These are phyloP conservation scores for Philereme transversata DNA, from an alignment of 2,888 invertebrate species.

Conservation along the genomic window DNA sequence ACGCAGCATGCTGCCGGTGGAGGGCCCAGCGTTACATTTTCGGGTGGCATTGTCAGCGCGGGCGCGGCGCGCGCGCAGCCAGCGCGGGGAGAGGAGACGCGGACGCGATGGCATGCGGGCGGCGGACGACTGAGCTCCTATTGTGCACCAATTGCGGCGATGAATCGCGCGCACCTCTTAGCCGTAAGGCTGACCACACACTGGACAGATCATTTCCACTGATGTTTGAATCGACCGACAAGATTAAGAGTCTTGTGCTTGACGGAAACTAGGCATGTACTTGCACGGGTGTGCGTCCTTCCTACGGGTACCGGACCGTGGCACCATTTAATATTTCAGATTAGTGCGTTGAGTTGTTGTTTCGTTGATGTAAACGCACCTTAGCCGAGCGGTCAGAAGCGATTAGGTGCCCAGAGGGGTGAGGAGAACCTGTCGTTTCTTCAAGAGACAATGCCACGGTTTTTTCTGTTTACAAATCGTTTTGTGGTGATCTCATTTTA, in stretches of 20 bases:
- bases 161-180: conserved; percentile 61
- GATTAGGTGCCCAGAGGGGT: conserved; percentile 11
- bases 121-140: conserved; percentile 64
- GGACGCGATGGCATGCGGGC: conserved; percentile 75
- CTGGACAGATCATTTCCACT: conserved; percentile 23
- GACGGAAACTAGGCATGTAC: background rate
- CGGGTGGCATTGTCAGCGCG: conserved; percentile 47
- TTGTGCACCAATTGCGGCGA: conserved; percentile 67
- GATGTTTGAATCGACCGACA: conserved; percentile 1
- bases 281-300: background rate
- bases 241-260: conserved; percentile 1
- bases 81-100: conserved; percentile 68
- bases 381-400: conserved; percentile 15
- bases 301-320: too few relatives aligned
- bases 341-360: too few relatives aligned
- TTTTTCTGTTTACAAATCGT: conserved; percentile 23
- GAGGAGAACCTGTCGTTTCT: conserved; percentile 14
- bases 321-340: too few relatives aligned
- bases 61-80: conserved; percentile 65
- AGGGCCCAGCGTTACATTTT: too few relatives aligned
- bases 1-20: conserved; percentile 49
- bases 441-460: conserved; percentile 15
- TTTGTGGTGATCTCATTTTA: conserved; percentile 23
- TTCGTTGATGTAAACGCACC: conserved; percentile 12
- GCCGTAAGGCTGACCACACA: conserved; percentile 47